phyloP scores from a whole-genome alignment of 2,888 invertebrate species.

The Sphaeridia pumilis region DNA sequence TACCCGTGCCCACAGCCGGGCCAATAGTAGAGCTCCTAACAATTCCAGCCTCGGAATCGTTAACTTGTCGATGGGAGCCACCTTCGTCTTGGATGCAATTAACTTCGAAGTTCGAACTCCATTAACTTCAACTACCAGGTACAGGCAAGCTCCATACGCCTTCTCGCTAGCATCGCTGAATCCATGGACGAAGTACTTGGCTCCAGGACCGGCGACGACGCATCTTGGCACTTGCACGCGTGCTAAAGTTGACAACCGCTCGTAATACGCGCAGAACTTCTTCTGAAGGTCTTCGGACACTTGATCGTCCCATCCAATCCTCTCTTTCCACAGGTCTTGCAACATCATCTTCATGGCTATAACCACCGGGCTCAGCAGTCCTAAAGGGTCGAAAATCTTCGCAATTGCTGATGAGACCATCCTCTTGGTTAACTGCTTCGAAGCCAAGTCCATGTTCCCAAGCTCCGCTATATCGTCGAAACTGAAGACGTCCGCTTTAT shows the following conservation, averaged over 20 bases:
- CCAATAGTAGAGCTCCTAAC: not conserved
- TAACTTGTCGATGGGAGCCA: not conserved
- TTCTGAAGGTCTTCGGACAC: not conserved
- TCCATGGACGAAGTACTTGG: not conserved
- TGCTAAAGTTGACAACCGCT: not conserved
- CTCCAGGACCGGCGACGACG: not conserved
- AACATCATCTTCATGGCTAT: slow-evolving; percentile 14
- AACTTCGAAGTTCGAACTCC: not conserved
- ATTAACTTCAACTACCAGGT: not conserved
- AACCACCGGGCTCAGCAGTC: slow-evolving; percentile 8
- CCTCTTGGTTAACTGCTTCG: not conserved
- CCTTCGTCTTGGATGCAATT: slow-evolving; percentile 5
- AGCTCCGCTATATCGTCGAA: too few relatives aligned
- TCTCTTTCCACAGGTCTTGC: slow-evolving; percentile 13
- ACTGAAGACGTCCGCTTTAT: not conserved
- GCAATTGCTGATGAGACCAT: not conserved
- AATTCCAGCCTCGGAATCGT: slow-evolving; percentile 9
- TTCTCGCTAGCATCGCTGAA: slow-evolving; percentile 2
- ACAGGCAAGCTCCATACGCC: slow-evolving; percentile 4
- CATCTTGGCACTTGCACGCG: not conserved
- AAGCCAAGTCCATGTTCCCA: not conserved
- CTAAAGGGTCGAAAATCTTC: not conserved
- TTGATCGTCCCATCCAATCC: slow-evolving; percentile 11
- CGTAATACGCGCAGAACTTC: not conserved
- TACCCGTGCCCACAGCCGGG: not conserved